phyloP scores from a whole-genome alignment of 2,113 vertebrate species.

The Thunnus maccoyii region DNA sequence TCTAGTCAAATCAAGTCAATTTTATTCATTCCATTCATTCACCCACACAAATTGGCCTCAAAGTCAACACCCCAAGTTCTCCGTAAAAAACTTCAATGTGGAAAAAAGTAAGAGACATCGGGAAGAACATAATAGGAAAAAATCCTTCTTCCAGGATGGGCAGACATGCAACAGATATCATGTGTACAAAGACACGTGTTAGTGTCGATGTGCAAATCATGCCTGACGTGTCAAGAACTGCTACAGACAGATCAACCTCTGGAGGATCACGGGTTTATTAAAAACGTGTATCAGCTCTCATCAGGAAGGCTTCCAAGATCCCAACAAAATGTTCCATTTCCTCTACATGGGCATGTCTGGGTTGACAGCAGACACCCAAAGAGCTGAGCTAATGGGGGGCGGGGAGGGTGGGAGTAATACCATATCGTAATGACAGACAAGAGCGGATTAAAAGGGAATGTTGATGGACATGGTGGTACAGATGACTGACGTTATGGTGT shows the following conservation, averaged over 20 bases:
- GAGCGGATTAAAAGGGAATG: conserved; percentile 67
- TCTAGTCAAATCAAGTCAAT: not conserved
- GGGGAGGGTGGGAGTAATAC: conserved; percentile 51
- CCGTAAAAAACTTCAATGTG: not conserved
- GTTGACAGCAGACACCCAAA: conserved; percentile 37
- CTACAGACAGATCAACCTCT: conserved; percentile 10
- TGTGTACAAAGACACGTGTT: not conserved
- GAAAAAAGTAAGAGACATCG: not conserved
- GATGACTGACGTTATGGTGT: conserved; percentile 52
- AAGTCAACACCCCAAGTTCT: too few species aligned
- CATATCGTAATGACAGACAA: conserved; percentile 77
- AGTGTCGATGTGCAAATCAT: conserved; percentile 2
- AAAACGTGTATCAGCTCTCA: conserved; percentile 31
- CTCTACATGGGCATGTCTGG: conserved; percentile 69
- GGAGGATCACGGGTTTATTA: conserved; percentile 49
- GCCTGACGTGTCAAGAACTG: not conserved
- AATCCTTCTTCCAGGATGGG: not conserved
- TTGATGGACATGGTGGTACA: conserved; percentile 68
- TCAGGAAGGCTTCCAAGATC: conserved; percentile 31
- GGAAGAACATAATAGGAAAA: not conserved
- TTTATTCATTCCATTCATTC: too few species aligned
- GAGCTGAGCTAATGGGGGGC: conserved; percentile 50
- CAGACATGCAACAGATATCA: not conserved
- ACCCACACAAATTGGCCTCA: not conserved
- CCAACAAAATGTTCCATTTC: conserved; percentile 48